These are phyloP conservation scores for Bursaphelenchus mucronatus DNA, from an alignment of 1,140 invertebrate species.

Conservation along the genomic window DNA sequence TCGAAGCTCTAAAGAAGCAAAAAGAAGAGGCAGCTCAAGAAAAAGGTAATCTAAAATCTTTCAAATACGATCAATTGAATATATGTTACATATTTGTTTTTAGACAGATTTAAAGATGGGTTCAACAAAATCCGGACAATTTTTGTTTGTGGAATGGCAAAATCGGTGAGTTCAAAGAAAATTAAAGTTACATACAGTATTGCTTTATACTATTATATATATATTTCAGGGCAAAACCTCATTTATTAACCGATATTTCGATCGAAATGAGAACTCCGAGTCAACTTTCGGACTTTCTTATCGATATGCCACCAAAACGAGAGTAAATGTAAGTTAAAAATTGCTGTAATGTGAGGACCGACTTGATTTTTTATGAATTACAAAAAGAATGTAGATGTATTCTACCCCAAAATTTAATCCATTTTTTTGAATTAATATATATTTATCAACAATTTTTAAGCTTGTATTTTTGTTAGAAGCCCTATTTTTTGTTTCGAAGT, in stretches of 20 bases:
- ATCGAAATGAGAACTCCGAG: conserved; percentile 21
- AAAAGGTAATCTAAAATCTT: not conserved
- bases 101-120: conserved; percentile 1
- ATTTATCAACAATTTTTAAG: too few relatives aligned
- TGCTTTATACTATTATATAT: not conserved
- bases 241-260: conserved; percentile 26
- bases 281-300: conserved; percentile 25
- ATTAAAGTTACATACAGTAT: not conserved
- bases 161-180: conserved; percentile 4
- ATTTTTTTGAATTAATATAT: too few relatives aligned
- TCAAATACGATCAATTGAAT: too few relatives aligned
- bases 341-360: too few relatives aligned
- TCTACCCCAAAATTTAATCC: too few relatives aligned
- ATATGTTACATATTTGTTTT: too few relatives aligned
- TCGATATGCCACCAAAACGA: conserved; percentile 24
- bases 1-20: conserved; percentile 14
- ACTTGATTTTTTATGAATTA: too few relatives aligned
- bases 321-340: conserved; percentile 23
- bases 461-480: too few relatives aligned
- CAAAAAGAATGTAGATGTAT: too few relatives aligned
- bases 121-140: conserved; percentile 7
- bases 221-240: conserved; percentile 26
- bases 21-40: not conserved
- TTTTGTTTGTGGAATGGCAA: conserved; percentile 10
- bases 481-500: too few relatives aligned